These are phyloP conservation scores for Chrysopilus asiliformis DNA, from an alignment of 2,888 invertebrate genomes.

Conservation along the genomic window DNA sequence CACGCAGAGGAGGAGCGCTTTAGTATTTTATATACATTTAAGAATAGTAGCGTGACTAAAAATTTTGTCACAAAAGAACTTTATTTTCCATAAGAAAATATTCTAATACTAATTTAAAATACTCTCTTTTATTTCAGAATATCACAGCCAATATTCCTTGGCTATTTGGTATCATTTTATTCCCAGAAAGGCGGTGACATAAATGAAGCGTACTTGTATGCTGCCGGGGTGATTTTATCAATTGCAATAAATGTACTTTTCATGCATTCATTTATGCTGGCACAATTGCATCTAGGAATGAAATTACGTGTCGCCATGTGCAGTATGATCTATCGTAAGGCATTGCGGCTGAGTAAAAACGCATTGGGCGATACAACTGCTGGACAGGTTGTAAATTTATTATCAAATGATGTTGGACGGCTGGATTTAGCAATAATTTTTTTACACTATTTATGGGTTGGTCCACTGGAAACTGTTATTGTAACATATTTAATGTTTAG, in stretches of 20 bases:
- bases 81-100: no score
- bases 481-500: conserved; percentile 59
- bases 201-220: conserved; percentile 58
- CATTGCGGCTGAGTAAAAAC: conserved; percentile 52
- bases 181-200: conserved; percentile 15
- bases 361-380: conserved; percentile 63
- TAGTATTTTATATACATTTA: no score
- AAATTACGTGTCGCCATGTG: conserved; percentile 53
- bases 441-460: conserved; percentile 85
- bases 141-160: conserved; percentile 49
- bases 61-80: no score
- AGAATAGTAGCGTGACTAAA: no score
- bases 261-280: conserved; percentile 85
- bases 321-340: conserved; percentile 53
- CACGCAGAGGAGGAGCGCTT: no score
- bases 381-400: conserved; percentile 70
- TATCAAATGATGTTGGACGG: conserved; percentile 86
- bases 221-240: conserved; percentile 56
- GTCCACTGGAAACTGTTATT: conserved; percentile 67
- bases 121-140: conserved; percentile 41
- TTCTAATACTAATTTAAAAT: no score
- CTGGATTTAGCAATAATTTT: conserved; percentile 57
- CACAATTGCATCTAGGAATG: conserved; percentile 51
- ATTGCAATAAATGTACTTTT: conserved; percentile 62
- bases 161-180: conserved; percentile 49